Base-by-base conservation (phyloP, 1,140 invertebrate species). In the Phortica variegata region DNA sequence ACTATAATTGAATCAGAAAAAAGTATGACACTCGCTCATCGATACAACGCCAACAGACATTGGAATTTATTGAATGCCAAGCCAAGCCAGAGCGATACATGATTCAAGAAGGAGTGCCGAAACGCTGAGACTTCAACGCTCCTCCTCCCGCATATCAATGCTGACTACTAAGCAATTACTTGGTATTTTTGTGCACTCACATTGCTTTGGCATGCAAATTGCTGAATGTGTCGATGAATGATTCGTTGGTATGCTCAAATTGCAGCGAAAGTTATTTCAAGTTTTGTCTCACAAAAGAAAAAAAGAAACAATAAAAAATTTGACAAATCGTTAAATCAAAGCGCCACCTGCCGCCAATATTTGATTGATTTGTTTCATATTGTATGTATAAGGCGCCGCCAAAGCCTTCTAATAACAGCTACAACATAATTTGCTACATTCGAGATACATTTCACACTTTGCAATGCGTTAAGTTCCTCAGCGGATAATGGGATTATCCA, bases 131-230 rank as follows among this genome's bases (percentile, higher is more conserved):
- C n/a, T n/a, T n/a, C n/a, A n/a, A n/a, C n/a, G n/a, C n/a, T n/a
- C n/a, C n/a, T n/a, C n/a, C n/a, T n/a, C n/a, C n/a, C n/a, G n/a
- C n/a, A n/a, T n/a, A n/a, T n/a, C n/a, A n/a, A n/a, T n/a, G n/a
- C n/a, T n/a, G n/a, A n/a, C n/a, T n/a, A n/a, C n/a, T n/a, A n/a
- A n/a, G n/a, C n/a, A n/a, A n/a, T n/a, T n/a, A n/a, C n/a, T n/a
- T n/a, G n/a, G n/a, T 23, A 23, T 23, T 46, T 46, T 50, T 34
- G 53, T 58, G 58, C 33, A 34, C 12, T 34, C 16, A 34, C 33
- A 61, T 62, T 58, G 60, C 60, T 66, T 66, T 66, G 61, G 51
- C 60, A 68, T 68, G 65, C 63, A 63, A 66, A 68, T 68, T 59
- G n/a, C n/a, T n/a, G n/a, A n/a, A n/a, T n/a, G n/a, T n/a, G n/a